phyloP scores from a whole-genome alignment of 2,888 invertebrate genomes.

The Troides aeacus region DNA sequence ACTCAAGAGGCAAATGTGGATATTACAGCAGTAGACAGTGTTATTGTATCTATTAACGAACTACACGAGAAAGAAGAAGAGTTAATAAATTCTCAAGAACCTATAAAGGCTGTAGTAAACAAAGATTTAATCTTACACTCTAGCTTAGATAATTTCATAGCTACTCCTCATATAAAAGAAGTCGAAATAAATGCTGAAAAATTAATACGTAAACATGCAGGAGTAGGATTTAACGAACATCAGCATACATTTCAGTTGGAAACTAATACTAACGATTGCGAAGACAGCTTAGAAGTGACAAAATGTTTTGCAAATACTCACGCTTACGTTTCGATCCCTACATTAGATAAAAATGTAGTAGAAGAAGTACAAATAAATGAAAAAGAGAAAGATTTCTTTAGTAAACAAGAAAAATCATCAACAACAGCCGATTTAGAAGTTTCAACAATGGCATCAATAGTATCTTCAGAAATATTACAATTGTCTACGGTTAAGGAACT shows the following conservation, averaged over 20 bases:
- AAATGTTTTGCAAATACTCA: constrained; percentile 61
- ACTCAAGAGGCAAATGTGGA: constrained; percentile 81
- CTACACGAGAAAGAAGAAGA: constrained; percentile 84
- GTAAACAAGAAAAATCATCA: constrained; percentile 71
- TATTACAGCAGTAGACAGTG: constrained; percentile 81
- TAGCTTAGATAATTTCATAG: constrained; percentile 80
- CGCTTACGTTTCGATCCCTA: constrained; percentile 73
- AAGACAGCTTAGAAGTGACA: constrained; percentile 70
- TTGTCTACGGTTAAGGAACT: constrained; percentile 72
- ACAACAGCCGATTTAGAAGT: constrained; percentile 81
- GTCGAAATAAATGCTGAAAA: constrained; percentile 73
- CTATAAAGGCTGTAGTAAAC: constrained; percentile 52
- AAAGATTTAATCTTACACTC: constrained; percentile 66
- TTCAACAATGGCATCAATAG: constrained; percentile 80
- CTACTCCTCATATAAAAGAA: constrained; percentile 84
- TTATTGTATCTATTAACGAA: constrained; percentile 77
- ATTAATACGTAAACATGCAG: constrained; percentile 76
- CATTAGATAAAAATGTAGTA: constrained; percentile 80
- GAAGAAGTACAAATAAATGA: constrained; percentile 83
- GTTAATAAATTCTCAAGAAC: constrained; percentile 60
- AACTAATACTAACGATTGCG: constrained; percentile 81
- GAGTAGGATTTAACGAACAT: constrained; percentile 80
- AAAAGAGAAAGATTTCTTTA: constrained; percentile 79
- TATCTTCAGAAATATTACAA: constrained; percentile 76
- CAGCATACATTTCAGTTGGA: constrained; percentile 80